Conservation (phyloP, 2,797 vertebrate genomes). For the Ceryle rudis region DNA sequence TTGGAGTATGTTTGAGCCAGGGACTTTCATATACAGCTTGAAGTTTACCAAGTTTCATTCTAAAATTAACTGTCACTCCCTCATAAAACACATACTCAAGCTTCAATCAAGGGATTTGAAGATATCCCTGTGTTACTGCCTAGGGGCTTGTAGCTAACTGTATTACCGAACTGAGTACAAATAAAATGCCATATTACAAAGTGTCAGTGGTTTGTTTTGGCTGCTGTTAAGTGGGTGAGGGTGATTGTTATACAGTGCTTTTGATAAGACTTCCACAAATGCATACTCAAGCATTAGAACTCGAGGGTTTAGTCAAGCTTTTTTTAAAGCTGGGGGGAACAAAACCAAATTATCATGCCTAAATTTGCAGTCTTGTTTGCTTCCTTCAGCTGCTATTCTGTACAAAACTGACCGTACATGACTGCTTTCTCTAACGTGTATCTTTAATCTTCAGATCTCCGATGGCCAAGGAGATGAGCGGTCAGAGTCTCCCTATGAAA, state of each 20-base stretch:
- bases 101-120: background rate
- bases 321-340: background rate
- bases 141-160: background rate
- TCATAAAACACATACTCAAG: background rate
- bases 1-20: background rate
- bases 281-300: background rate
- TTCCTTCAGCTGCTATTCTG: background rate
- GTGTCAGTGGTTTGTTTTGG: conserved; percentile 17
- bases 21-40: background rate
- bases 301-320: background rate
- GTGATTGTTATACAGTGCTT: background rate
- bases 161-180: background rate
- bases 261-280: background rate
- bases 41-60: background rate
- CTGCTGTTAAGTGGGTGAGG: background rate
- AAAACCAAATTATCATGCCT: background rate
- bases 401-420: background rate
- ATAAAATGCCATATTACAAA: conserved; percentile 3
- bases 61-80: background rate
- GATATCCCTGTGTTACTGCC: background rate
- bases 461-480: conserved; percentile 87
- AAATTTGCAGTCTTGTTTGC: background rate
- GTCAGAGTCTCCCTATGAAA: conserved; percentile 92
- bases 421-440: conserved; percentile 49
- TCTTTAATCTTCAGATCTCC: conserved; percentile 83